phyloP scores from a whole-genome alignment of 1,140 invertebrate genomes.

The Radopholus similis region DNA sequence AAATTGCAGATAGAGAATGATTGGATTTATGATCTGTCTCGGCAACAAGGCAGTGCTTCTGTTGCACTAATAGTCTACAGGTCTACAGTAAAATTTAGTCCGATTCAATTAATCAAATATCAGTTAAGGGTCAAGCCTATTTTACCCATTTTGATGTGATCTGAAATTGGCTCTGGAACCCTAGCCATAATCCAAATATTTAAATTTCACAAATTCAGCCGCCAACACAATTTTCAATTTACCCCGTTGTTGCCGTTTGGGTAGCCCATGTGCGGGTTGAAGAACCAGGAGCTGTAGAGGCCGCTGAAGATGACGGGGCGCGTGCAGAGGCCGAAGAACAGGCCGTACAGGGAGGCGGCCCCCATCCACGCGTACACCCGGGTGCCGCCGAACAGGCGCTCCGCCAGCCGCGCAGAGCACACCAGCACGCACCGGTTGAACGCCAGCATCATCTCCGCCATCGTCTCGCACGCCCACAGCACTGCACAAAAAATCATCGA shows the following conservation, averaged over 20 bases:
- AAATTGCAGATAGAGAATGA: background rate
- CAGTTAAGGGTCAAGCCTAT: too few relatives aligned
- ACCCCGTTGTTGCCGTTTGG: too few relatives aligned
- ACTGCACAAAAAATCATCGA: background rate
- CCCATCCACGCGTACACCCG: conserved; percentile 3
- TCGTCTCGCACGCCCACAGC: background rate
- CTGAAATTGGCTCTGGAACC: background rate
- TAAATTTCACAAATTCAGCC: too few relatives aligned
- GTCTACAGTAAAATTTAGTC: too few relatives aligned
- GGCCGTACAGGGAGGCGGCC: conserved; percentile 2
- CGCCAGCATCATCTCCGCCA: background rate
- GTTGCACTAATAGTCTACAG: too few relatives aligned
- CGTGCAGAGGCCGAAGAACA: background rate
- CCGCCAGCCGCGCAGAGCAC: background rate
- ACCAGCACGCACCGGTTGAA: background rate
- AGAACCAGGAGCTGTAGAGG: conserved; percentile 2
- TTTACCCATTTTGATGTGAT: background rate
- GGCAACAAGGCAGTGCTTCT: too few relatives aligned
- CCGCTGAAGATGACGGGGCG: conserved; percentile 9
- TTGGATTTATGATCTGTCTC: too few relatives aligned
- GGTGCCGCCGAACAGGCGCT: background rate
- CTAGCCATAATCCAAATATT: too few relatives aligned
- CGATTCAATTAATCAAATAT: too few relatives aligned
- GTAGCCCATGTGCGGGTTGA: conserved; percentile 13
- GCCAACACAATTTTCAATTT: too few relatives aligned